Percentiles rank a stretch among this genome's conserved stretches.
These are phyloP conservation scores for Eupithecia dodoneata DNA, from an alignment of 2,888 invertebrate species.

Conservation along the genomic window DNA sequence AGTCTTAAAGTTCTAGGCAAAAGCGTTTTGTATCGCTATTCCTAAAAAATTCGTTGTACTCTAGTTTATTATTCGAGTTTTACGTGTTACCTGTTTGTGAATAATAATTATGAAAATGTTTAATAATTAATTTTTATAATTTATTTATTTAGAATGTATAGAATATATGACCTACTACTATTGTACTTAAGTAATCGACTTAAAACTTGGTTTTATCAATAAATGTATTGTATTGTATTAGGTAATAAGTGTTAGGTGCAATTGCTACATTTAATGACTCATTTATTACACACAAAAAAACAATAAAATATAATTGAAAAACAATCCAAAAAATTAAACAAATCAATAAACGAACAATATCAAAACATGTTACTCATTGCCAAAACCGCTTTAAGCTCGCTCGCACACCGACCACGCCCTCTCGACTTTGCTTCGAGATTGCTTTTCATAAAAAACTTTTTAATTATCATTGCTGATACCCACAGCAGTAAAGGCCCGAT, in stretches of 20 bases:
- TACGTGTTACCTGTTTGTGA: no score
- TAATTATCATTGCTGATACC: conserved; percentile 44
- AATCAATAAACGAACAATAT: conserved; percentile 1
- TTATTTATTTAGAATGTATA: no score
- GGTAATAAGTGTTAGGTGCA: no score
- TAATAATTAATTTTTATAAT: no score
- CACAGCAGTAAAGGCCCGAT: conserved; percentile 34
- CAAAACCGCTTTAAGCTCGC: conserved; percentile 19
- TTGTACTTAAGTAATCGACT: no score
- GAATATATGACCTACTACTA: no score
- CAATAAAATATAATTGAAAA: background rate
- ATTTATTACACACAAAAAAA: background rate
- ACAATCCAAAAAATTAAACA: background rate
- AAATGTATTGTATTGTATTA: no score
- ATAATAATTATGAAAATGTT: no score
- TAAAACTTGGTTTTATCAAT: no score
- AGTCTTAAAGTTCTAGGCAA: background rate
- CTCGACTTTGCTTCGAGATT: conserved; percentile 32
- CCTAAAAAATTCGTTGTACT: no score
- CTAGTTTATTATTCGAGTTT: no score
- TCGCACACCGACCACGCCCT: conserved; percentile 21
- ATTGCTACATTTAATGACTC: background rate
- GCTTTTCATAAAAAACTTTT: conserved; percentile 46
- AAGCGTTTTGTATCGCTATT: background rate
- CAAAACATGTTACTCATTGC: conserved; percentile 9